Conservation (phyloP, 2,113 vertebrate genomes). For the Arizona elegans region DNA sequence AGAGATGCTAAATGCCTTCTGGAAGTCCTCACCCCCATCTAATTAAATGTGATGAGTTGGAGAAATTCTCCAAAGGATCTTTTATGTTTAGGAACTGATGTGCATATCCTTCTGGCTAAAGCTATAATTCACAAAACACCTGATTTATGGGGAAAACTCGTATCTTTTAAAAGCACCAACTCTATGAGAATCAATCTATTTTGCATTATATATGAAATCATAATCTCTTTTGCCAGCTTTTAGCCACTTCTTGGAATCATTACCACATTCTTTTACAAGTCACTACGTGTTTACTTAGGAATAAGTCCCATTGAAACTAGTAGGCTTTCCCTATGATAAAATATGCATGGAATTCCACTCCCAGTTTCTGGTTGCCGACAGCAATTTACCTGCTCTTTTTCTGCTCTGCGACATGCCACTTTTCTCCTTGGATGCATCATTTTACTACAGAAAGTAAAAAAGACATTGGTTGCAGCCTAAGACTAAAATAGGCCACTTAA, state of each 20-base stretch:
- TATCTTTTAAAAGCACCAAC: background rate
- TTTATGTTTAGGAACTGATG: background rate
- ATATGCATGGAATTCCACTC: background rate
- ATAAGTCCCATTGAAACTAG: background rate
- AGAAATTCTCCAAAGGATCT: background rate
- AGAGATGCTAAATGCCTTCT: slow-evolving; percentile 1
- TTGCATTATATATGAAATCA: background rate
- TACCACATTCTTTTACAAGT: background rate
- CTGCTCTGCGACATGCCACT: background rate
- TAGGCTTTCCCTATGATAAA: background rate
- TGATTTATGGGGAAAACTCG: background rate
- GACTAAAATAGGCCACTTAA: background rate
- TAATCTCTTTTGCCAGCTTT: background rate
- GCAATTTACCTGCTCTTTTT: background rate
- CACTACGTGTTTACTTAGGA: background rate
- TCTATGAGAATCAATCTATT: background rate
- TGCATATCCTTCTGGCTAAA: background rate
- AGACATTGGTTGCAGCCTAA: background rate
- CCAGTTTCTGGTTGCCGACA: background rate
- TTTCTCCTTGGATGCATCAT: background rate
- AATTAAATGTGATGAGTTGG: slow-evolving; percentile 1
- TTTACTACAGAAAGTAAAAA: background rate
- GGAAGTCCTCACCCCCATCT: background rate
- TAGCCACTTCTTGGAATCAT: too few species aligned
- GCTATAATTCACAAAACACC: background rate